Evolutionary conservation across 2,113 vertebrate species (phyloP).

Genomic region (Urocynchramus pylzowi): DNA sequence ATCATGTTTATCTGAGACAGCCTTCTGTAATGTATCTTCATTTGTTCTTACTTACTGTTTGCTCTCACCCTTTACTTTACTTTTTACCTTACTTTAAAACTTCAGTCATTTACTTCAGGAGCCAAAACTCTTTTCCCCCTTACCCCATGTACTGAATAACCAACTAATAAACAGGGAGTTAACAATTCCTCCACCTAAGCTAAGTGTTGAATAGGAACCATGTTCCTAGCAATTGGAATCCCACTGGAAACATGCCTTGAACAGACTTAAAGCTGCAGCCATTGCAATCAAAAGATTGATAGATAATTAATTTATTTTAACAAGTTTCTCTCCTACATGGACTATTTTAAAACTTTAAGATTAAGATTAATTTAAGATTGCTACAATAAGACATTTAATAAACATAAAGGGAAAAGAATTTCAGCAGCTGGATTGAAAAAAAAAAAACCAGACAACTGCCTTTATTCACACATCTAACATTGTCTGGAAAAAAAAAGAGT

Average conservation of each 20-base stretch:
- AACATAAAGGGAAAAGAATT: background rate
- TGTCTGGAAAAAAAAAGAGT: background rate
- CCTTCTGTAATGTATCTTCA: background rate
- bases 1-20: background rate
- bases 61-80: background rate
- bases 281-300: background rate
- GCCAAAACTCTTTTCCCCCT: background rate
- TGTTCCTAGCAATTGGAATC: background rate
- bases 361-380: background rate
- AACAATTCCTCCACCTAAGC: background rate
- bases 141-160: background rate
- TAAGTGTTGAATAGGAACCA: background rate
- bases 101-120: background rate
- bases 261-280: background rate
- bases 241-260: background rate
- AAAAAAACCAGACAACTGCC: background rate
- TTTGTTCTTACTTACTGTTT: background rate
- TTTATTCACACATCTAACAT: fast-evolving
- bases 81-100: background rate
- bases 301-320: background rate
- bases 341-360: background rate
- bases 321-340: background rate
- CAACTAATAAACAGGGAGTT: background rate
- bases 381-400: background rate
- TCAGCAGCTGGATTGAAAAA: background rate